Percentiles rank a stretch among this genome's conserved stretches.
Conservation (phyloP, 2,113 vertebrate species). For the Campylomormyrus numenius region DNA sequence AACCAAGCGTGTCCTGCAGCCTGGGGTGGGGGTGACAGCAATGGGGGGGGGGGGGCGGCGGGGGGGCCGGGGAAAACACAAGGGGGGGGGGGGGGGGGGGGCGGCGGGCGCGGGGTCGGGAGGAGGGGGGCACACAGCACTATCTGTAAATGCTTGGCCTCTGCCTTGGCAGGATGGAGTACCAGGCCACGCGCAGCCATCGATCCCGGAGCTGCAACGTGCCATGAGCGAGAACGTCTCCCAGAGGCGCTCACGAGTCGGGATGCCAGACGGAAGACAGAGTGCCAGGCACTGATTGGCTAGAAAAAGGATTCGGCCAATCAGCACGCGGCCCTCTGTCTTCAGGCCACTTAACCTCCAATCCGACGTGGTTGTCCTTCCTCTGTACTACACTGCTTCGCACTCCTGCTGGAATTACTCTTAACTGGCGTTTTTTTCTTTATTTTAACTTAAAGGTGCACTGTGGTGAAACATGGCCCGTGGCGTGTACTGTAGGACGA, state of each 20-base stretch:
- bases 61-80: too few relatives aligned
- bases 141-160: not conserved
- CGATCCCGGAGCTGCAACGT: not conserved
- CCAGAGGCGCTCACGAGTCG: not conserved
- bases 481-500: not conserved
- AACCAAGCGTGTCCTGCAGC: constrained; percentile 14
- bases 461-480: not conserved
- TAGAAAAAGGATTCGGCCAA: not conserved
- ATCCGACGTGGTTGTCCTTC: not conserved
- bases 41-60: too few relatives aligned
- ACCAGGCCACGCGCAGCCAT: not conserved
- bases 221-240: not conserved
- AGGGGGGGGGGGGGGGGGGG: too few relatives aligned
- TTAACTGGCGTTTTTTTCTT: not conserved
- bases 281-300: not conserved
- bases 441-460: not conserved
- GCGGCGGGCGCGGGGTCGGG: too few relatives aligned
- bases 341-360: not conserved
- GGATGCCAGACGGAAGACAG: not conserved
- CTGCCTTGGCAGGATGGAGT: not conserved
- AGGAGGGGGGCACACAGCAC: not conserved
- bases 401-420: not conserved
- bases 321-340: not conserved
- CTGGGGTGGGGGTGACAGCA: too few relatives aligned
- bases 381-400: not conserved